Conservation (phyloP, 1,140 invertebrate species). For the Centruroides vittatus region DNA sequence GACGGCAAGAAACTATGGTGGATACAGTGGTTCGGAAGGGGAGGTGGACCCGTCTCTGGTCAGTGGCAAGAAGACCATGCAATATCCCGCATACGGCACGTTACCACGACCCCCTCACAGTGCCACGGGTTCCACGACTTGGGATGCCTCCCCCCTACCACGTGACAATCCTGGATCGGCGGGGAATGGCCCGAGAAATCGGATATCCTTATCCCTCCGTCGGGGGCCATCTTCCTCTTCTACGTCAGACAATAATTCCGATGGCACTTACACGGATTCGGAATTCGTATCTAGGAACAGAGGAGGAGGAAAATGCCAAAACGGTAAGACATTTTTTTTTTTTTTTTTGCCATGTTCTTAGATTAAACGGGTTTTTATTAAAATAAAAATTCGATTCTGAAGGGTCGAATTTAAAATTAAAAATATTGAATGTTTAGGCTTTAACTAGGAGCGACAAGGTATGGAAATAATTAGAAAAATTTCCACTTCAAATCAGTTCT, state of each 20-base stretch:
- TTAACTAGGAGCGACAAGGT: too few species aligned
- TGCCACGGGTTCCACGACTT: neutral
- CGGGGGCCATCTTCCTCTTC: slow-evolving; percentile 16
- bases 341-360: too few species aligned
- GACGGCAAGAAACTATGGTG: slow-evolving; percentile 6
- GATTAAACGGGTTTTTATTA: too few species aligned
- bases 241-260: slow-evolving; percentile 18
- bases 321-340: neutral
- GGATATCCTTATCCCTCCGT: slow-evolving; percentile 10
- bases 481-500: too few species aligned
- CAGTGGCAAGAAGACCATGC: too few species aligned
- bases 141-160: neutral
- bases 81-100: slow-evolving; percentile 3
- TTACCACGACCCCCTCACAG: slow-evolving; percentile 4
- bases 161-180: neutral
- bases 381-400: too few species aligned
- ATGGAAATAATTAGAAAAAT: too few species aligned
- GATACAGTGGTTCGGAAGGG: slow-evolving; percentile 1
- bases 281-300: slow-evolving; percentile 4
- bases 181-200: neutral
- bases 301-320: slow-evolving; percentile 3
- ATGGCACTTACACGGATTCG: slow-evolving; percentile 16
- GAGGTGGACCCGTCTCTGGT: neutral
- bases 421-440: too few species aligned
- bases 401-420: too few species aligned